Conservation (phyloP, 2,113 vertebrate species). For the Empidonax traillii region DNA sequence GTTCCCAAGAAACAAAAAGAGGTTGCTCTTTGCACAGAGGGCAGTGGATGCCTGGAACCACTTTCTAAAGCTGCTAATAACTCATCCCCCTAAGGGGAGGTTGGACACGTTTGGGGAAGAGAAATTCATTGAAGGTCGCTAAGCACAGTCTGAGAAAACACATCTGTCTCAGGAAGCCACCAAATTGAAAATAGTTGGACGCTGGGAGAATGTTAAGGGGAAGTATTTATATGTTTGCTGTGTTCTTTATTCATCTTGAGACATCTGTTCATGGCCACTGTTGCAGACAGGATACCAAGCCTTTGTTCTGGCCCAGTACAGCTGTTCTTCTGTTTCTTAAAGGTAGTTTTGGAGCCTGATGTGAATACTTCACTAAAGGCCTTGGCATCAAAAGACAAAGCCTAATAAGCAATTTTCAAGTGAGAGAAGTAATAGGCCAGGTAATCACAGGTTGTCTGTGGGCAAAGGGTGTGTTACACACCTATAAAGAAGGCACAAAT, state of each 20-base stretch:
- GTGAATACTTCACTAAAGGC: background rate
- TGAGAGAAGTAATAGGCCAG: background rate
- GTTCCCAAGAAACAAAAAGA: background rate
- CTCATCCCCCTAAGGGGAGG: background rate
- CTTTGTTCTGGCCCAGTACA: background rate
- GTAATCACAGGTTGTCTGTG: background rate
- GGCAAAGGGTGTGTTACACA: background rate
- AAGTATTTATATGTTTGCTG: background rate
- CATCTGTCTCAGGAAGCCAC: background rate
- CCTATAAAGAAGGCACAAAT: background rate
- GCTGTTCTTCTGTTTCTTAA: background rate
- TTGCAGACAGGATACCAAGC: background rate
- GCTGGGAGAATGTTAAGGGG: background rate
- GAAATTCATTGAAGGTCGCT: background rate
- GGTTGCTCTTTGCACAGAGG: background rate
- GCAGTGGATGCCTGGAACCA: background rate
- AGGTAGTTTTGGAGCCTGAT: background rate
- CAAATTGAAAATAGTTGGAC: background rate
- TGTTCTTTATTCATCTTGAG: background rate
- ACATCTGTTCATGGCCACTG: background rate
- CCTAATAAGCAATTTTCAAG: background rate
- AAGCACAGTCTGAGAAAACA: background rate
- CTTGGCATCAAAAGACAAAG: background rate
- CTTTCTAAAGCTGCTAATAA: background rate
- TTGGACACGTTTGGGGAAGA: background rate